Base-by-base conservation (phyloP, 2,113 vertebrate species). In the Labrus mixtus region DNA sequence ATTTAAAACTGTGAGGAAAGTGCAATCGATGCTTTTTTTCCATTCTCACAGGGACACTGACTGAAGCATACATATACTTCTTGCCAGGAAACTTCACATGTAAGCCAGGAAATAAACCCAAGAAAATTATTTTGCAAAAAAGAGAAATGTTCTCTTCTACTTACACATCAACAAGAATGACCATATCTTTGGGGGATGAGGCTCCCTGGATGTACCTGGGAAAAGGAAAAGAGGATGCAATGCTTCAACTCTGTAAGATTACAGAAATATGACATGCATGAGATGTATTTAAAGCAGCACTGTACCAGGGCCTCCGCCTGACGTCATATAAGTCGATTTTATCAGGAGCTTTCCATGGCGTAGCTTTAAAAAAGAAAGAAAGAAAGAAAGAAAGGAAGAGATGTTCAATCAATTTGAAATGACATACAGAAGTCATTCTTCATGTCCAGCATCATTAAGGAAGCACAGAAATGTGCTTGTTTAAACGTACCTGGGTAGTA, bases 81-180 rank as follows among this genome's bases (percentile, higher is more conserved):
- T 0, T 46, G 45, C 6, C 8, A 46, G 45, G 3, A 16, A 37
- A 6, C 46, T 20, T 41, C 7, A 70, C 9, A 45, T 41, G 1
- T 9, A 13, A 39, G 33, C 8, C 33, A 25, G 22, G 17, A 15
- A 46, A 3, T 60, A 10, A 76, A 60, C 25, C 16, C 3, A 60
- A 11, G 37, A 19, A 2, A 78, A 54, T 6, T 10, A 2, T 1
- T 3, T 22, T 36, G 1, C 29, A 50, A 36, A 1, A 20, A 22
- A 43, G 0, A 8, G 2, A 56, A 54, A 37, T 1, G 19, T 29
- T 12, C 48, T 23, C 1, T 33, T 16, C 22, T 36, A 98, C 98
- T 99, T 89, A 99, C 97, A 99, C 97, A 0, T 99, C 98, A 61
- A 99, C 97, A 0, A 99, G 98, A 91, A 99, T 99, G 90, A 99